Conservation (phyloP, 2,888 invertebrate genomes). For the Eudemis profundana region DNA sequence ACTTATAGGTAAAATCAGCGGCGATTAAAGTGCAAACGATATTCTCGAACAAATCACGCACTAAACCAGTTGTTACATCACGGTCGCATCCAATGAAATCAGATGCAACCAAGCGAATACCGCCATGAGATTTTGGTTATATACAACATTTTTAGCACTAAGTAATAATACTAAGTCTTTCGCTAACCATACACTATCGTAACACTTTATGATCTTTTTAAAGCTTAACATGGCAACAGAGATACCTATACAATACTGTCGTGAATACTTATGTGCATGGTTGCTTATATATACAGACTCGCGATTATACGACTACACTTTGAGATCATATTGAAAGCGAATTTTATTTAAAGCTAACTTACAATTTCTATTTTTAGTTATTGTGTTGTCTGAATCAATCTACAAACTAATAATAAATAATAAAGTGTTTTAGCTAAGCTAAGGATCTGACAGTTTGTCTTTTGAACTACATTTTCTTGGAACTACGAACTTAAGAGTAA, state of each 20-base stretch:
- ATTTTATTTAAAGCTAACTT: constrained; percentile 44
- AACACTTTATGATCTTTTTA: neutral
- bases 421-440: constrained; percentile 28
- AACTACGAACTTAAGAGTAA: too few relatives aligned
- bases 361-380: neutral
- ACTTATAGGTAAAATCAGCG: neutral
- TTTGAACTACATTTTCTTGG: neutral
- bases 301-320: constrained; percentile 51
- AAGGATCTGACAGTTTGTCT: neutral
- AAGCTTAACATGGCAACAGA: neutral
- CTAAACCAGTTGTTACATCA: too few relatives aligned
- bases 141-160: neutral
- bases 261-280: neutral
- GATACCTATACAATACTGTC: neutral
- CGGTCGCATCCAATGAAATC: neutral
- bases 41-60: too few relatives aligned
- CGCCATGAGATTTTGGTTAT: neutral
- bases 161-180: neutral
- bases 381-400: constrained; percentile 8
- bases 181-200: neutral
- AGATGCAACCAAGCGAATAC: neutral
- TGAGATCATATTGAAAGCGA: constrained; percentile 57
- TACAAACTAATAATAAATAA: neutral
- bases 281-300: constrained; percentile 16
- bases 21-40: neutral